phyloP scores from a whole-genome alignment of 1,140 invertebrate genomes.

The Drosophila nigromelanica region DNA sequence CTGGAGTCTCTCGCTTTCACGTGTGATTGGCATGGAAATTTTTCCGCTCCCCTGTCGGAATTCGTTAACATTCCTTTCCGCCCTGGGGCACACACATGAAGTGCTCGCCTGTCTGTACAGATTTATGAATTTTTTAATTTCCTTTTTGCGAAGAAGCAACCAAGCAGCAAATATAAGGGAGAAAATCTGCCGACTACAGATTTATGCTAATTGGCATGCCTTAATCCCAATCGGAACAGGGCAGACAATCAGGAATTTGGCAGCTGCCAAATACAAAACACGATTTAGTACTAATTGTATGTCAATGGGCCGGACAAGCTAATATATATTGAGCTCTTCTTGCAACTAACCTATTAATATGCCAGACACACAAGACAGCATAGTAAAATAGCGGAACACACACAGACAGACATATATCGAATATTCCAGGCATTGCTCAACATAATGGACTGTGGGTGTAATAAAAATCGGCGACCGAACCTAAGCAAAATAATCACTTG shows the following conservation, averaged over 20 bases:
- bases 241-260: slow-evolving; percentile 4
- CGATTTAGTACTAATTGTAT: slow-evolving; percentile 3
- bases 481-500: slow-evolving; percentile 27
- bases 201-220: slow-evolving; percentile 29
- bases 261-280: not conserved
- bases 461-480: slow-evolving; percentile 31
- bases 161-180: not conserved
- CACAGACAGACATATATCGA: slow-evolving; percentile 1
- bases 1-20: slow-evolving; percentile 2
- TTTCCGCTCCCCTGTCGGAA: slow-evolving; percentile 24
- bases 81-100: slow-evolving; percentile 9
- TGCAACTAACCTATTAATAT: slow-evolving; percentile 33
- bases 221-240: slow-evolving; percentile 1
- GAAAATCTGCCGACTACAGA: slow-evolving; percentile 4
- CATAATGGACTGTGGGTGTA: slow-evolving; percentile 6
- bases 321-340: slow-evolving; percentile 19
- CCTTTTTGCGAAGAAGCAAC: slow-evolving; percentile 5
- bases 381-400: too few relatives aligned
- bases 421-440: slow-evolving; percentile 6
- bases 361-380: slow-evolving; percentile 9
- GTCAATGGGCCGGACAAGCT: slow-evolving; percentile 6
- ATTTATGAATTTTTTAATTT: slow-evolving; percentile 44
- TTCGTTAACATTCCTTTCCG: slow-evolving; percentile 4
- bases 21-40: slow-evolving; percentile 32
- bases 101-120: not conserved